phyloP scores from a whole-genome alignment of 2,113 vertebrate species.

The Cavia porcellus region DNA sequence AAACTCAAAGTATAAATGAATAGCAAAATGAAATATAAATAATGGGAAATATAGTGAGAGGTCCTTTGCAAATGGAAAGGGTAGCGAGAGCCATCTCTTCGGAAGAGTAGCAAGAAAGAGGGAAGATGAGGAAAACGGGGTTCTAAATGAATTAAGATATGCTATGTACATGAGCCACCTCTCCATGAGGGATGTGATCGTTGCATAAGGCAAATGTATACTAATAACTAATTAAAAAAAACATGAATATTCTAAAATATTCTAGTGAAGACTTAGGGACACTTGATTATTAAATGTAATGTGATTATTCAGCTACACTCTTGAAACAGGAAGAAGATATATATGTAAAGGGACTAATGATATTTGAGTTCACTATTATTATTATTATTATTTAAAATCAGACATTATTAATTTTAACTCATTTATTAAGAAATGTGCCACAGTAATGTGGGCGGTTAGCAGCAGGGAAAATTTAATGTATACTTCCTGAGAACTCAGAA shows the following conservation, averaged over 20 bases:
- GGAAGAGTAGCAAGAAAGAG: background rate
- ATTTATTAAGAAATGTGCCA: background rate
- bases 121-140: background rate
- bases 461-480: fast-evolving
- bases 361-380: background rate
- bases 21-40: background rate
- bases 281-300: background rate
- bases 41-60: background rate
- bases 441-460: background rate
- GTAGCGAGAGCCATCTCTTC: background rate
- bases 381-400: background rate
- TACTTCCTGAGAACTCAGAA: background rate
- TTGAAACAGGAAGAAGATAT: background rate
- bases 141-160: background rate
- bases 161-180: background rate
- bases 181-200: background rate
- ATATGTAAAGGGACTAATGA: background rate
- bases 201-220: background rate
- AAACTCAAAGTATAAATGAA: background rate
- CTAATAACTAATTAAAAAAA: background rate
- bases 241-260: background rate
- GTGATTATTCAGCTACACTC: background rate
- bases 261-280: background rate
- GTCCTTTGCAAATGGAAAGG: background rate
- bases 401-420: background rate